phyloP scores from a whole-genome alignment of 2,888 invertebrate genomes.

The Euclidia mi region DNA sequence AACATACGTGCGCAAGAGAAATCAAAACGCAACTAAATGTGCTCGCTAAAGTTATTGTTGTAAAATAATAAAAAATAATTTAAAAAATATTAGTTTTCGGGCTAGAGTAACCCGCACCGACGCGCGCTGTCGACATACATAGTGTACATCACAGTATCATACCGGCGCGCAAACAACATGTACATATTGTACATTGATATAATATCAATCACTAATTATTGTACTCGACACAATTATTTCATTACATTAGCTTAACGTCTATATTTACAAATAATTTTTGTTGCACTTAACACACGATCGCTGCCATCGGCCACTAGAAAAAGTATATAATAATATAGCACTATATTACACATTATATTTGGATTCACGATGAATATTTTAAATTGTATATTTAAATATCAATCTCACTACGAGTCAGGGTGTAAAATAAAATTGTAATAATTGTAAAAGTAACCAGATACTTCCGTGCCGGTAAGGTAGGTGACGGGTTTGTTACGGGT shows the following conservation, averaged over 20 bases:
- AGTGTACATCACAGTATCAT: too few species aligned
- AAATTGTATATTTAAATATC: neutral
- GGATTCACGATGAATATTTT: conserved; percentile 15
- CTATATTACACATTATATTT: conserved; percentile 12
- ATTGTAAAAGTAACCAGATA: neutral
- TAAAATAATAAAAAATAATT: too few species aligned
- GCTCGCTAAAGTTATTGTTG: too few species aligned
- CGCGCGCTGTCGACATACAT: too few species aligned
- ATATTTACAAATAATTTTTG: neutral
- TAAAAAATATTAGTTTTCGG: too few species aligned
- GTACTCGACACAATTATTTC: neutral
- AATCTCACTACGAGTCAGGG: neutral
- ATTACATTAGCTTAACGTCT: neutral
- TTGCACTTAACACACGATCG: neutral
- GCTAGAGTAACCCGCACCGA: too few species aligned
- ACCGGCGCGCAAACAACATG: too few species aligned
- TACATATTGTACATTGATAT: too few species aligned
- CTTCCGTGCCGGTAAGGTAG: too few species aligned
- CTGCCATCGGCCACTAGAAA: neutral
- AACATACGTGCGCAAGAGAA: too few species aligned
- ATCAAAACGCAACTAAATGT: too few species aligned
- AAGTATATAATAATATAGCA: neutral
- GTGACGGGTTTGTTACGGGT: too few species aligned
- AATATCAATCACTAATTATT: neutral
- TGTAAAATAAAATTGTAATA: neutral